Base-by-base conservation (phyloP, 1,140 invertebrate genomes). In the Reticulitermes speratus region DNA sequence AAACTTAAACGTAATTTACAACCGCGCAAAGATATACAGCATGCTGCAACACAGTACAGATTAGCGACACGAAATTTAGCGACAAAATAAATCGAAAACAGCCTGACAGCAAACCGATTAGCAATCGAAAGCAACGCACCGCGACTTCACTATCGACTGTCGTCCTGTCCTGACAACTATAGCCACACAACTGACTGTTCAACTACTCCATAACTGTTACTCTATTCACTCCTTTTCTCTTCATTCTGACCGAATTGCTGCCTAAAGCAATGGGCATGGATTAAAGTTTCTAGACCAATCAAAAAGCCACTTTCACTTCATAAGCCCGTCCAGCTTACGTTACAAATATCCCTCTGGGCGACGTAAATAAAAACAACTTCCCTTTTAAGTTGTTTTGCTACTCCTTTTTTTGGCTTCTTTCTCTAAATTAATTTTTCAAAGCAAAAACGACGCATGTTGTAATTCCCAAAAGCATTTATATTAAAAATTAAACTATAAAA, bases 191-290 rank as follows among this genome's bases (percentile, higher is more conserved):
- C 65, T 75, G 65, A 2, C 65, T 75, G n/a, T 25, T 6, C 6
- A 19, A 1, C 52, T 55, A 14, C 16, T 75, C 65, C 65, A 75
- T 55, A 55, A 14, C 65, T 30, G 14, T 75, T 65, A 65, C 59
- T 12, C 0, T 1, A 12, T 19, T 65, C 59, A 65, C 59, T 65
- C n/a, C 25, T 75, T 75, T 75, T 75, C 65, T 30, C n/a, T 75
- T 75, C 65, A 75, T 75, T 75, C 65, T 75, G n/a, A 75, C 25
- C n/a, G 65, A 75, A 75, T 75, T 75, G 65, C n/a, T 75, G 65
- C 65, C 65, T 75, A 11, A 25, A 75, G 65, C 65, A 75, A 75
- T 75, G 65, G 65, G 65, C 65, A 30, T 75, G 65, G 65, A 75
- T 75, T 75, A 30, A 25, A 30, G 65, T 75, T 75, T 30, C n/a